Conservation (phyloP, 2,888 invertebrate genomes). For the Xestia xanthographa region DNA sequence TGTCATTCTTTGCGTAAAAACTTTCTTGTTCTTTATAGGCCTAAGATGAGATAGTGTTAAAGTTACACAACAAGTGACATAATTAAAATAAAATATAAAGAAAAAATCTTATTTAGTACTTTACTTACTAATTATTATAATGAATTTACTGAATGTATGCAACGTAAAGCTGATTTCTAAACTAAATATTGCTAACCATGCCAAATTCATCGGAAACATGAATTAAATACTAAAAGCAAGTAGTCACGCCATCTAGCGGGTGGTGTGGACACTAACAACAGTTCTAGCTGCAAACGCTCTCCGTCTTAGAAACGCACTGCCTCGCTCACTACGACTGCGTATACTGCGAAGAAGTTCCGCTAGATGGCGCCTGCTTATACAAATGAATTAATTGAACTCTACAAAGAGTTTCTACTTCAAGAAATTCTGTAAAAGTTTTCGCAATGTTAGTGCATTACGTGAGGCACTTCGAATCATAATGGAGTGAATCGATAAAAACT, state of each 20-base stretch:
- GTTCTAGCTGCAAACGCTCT: constrained; percentile 5
- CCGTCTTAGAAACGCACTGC: background rate
- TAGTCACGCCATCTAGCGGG: constrained; percentile 72
- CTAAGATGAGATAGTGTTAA: background rate
- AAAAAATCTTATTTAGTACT: background rate
- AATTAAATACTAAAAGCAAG: background rate
- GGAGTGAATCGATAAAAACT: constrained; percentile 31
- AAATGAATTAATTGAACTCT: background rate
- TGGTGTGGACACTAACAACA: constrained; percentile 57
- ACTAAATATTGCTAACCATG: background rate
- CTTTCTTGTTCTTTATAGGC: background rate
- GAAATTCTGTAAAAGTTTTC: background rate
- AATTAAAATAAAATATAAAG: too few species aligned
- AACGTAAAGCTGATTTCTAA: background rate
- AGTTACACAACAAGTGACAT: too few species aligned
- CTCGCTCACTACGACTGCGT: background rate
- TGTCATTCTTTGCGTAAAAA: constrained; percentile 11
- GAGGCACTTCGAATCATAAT: constrained; percentile 1
- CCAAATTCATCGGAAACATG: background rate
- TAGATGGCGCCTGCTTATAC: constrained; percentile 53
- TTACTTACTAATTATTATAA: background rate
- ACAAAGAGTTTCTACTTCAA: background rate
- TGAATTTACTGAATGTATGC: too few species aligned
- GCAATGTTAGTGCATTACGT: background rate
- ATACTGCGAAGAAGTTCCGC: constrained; percentile 2